Base-by-base conservation (phyloP, 37 sponge, comb jelly and placozoan species). In the Geodia barretti region DNA sequence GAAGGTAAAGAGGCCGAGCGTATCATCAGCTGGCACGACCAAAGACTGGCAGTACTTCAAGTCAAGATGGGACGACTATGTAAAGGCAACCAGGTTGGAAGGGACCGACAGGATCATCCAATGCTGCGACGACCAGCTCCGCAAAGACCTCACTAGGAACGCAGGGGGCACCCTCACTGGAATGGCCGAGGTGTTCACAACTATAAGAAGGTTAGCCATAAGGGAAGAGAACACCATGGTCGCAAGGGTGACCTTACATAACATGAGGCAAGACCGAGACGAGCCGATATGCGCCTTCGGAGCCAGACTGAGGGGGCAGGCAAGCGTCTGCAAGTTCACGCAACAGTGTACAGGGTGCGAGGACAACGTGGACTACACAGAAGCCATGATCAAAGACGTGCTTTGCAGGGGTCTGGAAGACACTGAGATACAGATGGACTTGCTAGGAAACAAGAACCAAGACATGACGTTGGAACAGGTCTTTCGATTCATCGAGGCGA, bases 111-210 rank as follows among this genome's bases (percentile, higher is more conserved):
- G 40, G 64, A 64, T 77, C 65, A 60, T 77, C 78, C 78, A 77
- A 63, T 42, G 69, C 36, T 66, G 68, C 24, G 67, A 66, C 41
- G 79, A 79, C 29, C 72, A 72, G 42, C 42, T 82, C 24, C 64
- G 65, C 64, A 82, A 82, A 30, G 82, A 82, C 65, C 82, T 82
- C 74, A 82, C 82, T 62, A 60, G 82, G 70, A 72, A 82, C 67
- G 68, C 65, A 4, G 77, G 54, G 14, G 54, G 70, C 20, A 84
- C 70, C 60, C 83, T 82, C 64, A 73, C 83, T 8, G 83, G 40
- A 23, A 71, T 62, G 74, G 60, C 42, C 40, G 47, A 73, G 43
- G 83, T 82, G 23, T 68, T 79, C 36, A 31, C 33, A 26, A 70
- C 70, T 70, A 79, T 79, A 70, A 79, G 36, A 34, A 79, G 24